Evolutionary conservation across 2,797 vertebrate genomes (phyloP), one percentile per base, ranked within the genome.

Genomic region (Dipus sagitta): DNA sequence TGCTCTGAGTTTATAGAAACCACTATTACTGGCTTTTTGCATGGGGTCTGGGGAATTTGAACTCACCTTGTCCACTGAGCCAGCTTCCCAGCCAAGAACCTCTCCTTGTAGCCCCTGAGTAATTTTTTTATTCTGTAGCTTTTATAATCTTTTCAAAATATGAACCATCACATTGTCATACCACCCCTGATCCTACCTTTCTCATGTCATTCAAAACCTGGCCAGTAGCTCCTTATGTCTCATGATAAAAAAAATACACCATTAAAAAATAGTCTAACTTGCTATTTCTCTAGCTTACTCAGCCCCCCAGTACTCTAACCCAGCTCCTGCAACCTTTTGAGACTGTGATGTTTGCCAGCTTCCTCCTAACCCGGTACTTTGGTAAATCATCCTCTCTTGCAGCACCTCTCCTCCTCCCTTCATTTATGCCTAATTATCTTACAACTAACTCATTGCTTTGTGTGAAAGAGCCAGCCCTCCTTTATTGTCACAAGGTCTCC

Each of bases 381-480:
- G 28, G 38, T 90, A 92, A 84, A 34, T 89, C 24, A 30, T 92
- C 60, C 17, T 89, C 42, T 86, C 38, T 52, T 84, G 32, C 28
- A 90, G 86, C 58, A 32, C 70, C 68, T 28, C 5, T 88, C 3
- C 26, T 87, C 42, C 30, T 71, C 67, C 28, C 21, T 87, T 83
- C 93, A 11, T 89, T 95, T 75, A 80, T 86, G 15, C 70, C n/a
- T 76, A 32, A 72, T 93, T 95, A 72, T 87, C 77, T 83, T 81
- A 20, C 28, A 88, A 74, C 62, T 93, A 54, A 91, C 42, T 80
- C 62, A 60, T 38, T 72, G 65, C 70, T 77, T 93, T 86, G 80
- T 76, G n/a, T 95, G 86, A 52, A 78, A 93, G 38, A 94, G 65
- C 75, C 60, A 94, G 20, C 34, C 30, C 58, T 85, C 67, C 65